Evolutionary conservation across 1,140 invertebrate genomes (phyloP).

Genomic region (Drosophila varians): DNA sequence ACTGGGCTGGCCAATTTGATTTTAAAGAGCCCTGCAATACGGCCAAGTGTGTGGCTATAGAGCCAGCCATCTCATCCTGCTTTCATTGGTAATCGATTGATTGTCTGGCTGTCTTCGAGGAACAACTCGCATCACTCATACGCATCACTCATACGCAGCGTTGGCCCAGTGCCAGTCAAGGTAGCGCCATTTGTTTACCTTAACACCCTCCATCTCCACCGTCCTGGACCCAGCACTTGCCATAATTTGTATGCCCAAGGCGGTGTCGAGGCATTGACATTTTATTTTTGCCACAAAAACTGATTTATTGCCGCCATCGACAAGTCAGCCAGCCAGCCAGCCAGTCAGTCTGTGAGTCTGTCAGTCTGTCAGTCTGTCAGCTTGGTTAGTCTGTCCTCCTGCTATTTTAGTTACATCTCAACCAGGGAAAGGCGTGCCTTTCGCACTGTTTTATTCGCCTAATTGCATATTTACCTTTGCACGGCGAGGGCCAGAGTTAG

Average conservation of each 20-base stretch:
- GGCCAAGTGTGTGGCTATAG: too few species aligned
- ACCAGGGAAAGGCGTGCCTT: background rate
- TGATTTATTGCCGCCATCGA: slow-evolving; percentile 74
- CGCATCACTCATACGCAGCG: slow-evolving; percentile 62
- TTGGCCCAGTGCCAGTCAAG: slow-evolving; percentile 11
- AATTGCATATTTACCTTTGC: slow-evolving; percentile 86
- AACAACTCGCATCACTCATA: slow-evolving; percentile 38
- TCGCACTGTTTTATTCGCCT: slow-evolving; percentile 32
- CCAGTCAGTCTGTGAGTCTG: slow-evolving; percentile 11
- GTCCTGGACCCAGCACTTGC: background rate
- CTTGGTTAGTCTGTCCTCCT: background rate
- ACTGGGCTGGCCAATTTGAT: slow-evolving; percentile 6
- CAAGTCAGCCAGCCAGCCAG: slow-evolving; percentile 53
- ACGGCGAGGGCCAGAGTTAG: slow-evolving; percentile 93
- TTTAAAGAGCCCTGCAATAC: slow-evolving; percentile 26
- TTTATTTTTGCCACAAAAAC: slow-evolving; percentile 47
- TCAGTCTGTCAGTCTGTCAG: background rate
- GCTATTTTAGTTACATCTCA: slow-evolving; percentile 13
- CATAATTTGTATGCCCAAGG: slow-evolving; percentile 36
- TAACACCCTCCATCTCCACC: too few species aligned
- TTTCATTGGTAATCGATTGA: slow-evolving; percentile 23
- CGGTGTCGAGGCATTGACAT: slow-evolving; percentile 45
- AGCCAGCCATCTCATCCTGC: background rate
- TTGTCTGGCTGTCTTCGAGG: slow-evolving; percentile 13
- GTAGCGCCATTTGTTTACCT: slow-evolving; percentile 16